phyloP scores from a whole-genome alignment of 2,888 invertebrate genomes.

The Gerosis bhagava region DNA sequence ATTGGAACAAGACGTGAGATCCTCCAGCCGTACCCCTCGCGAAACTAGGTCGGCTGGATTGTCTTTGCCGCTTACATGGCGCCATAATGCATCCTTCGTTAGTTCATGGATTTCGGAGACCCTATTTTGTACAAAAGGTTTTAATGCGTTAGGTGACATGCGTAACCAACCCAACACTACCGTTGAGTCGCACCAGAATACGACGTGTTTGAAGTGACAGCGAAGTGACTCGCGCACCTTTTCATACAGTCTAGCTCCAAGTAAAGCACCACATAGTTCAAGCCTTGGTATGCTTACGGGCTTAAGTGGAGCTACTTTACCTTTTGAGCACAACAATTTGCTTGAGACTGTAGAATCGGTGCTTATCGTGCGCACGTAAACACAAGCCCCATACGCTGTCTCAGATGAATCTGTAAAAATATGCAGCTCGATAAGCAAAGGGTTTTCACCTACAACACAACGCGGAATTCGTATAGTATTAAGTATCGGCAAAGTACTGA shows the following conservation, averaged over 20 bases:
- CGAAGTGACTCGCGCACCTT: constrained; percentile 18
- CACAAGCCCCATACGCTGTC: constrained; percentile 30
- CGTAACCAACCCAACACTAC: constrained; percentile 7
- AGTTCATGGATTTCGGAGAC: constrained; percentile 8
- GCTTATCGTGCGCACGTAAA: constrained; percentile 29
- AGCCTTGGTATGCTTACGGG: constrained; percentile 18
- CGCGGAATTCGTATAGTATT: constrained; percentile 25
- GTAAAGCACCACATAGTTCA: constrained; percentile 33
- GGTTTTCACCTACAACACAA: constrained; percentile 11
- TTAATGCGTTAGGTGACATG: constrained; percentile 2
- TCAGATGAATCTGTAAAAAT: constrained; percentile 32
- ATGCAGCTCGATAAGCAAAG: constrained; percentile 27
- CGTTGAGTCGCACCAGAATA: constrained; percentile 4
- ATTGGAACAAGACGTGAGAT: background rate
- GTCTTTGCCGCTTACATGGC: constrained; percentile 13
- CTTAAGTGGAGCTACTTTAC: constrained; percentile 31
- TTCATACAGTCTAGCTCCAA: constrained; percentile 28
- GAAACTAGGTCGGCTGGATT: no score
- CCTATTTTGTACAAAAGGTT: constrained; percentile 3
- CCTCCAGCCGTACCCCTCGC: constrained; percentile 7
- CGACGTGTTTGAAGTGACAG: background rate
- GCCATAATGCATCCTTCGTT: constrained; percentile 21
- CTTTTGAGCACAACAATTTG: constrained; percentile 31
- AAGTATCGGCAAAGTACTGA: background rate
- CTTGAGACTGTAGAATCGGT: constrained; percentile 6